These are phyloP conservation scores for Caerostris darwini DNA, from an alignment of 1,140 invertebrate species.

Conservation along the genomic window DNA sequence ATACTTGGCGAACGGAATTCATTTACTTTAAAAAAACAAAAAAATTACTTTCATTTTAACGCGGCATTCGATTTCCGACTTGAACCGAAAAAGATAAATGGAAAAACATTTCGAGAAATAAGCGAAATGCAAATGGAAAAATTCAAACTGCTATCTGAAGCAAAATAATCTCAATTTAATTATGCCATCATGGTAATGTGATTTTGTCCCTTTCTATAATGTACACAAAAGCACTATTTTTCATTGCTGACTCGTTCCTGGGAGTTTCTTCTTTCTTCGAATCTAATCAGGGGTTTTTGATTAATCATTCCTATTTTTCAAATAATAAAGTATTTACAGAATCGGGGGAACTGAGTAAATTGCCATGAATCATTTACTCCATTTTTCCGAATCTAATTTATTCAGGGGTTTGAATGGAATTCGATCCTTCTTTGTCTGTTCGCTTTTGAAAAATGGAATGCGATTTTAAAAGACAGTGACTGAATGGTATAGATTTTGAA, in stretches of 20 bases:
- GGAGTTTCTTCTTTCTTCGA: background rate
- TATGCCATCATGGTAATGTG: background rate
- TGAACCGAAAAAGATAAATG: background rate
- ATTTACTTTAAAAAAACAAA: background rate
- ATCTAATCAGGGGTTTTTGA: background rate
- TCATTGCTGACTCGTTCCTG: background rate
- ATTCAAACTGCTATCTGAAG: background rate
- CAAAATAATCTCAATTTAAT: constrained; percentile 13
- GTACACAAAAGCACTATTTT: background rate
- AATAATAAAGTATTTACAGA: background rate
- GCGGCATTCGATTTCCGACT: background rate
- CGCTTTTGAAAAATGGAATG: no score
- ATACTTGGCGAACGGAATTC: background rate
- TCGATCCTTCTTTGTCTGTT: no score
- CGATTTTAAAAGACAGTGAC: no score
- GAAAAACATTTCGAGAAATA: background rate
- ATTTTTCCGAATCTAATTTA: background rate
- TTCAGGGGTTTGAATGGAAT: background rate
- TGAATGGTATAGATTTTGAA: no score
- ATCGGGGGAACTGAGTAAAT: background rate
- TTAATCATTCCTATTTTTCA: background rate
- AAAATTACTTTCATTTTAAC: background rate
- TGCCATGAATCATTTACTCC: background rate
- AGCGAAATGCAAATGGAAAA: background rate
- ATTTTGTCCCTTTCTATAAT: background rate